These are phyloP conservation scores for Blera fallax DNA, from an alignment of 2,888 invertebrate species.

Conservation along the genomic window DNA sequence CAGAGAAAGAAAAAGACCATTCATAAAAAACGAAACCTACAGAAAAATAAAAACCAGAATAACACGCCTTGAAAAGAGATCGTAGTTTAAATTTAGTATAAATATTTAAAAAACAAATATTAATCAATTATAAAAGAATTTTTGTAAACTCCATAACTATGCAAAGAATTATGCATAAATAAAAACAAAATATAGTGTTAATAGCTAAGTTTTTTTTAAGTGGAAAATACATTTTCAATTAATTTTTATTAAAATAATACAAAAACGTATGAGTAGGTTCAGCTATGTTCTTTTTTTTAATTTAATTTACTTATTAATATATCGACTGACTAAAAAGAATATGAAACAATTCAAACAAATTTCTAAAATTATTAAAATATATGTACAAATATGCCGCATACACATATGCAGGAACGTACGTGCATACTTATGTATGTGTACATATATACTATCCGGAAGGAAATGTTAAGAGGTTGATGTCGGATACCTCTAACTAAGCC, in stretches of 20 bases:
- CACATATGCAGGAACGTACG: neutral
- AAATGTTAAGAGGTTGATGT: conserved; percentile 29
- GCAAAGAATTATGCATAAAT: conserved; percentile 13
- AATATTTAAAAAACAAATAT: neutral
- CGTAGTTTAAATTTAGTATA: conserved; percentile 48
- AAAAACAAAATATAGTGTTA: conserved; percentile 35
- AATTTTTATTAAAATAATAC: conserved; percentile 12
- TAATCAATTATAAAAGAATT: conserved; percentile 30
- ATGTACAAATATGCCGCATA: neutral
- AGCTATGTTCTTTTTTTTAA: conserved; percentile 28
- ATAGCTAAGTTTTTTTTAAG: conserved; percentile 43
- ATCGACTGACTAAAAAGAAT: conserved; percentile 63
- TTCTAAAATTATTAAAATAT: conserved; percentile 9
- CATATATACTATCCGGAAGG: conserved; percentile 18
- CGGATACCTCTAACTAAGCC: conserved; percentile 43
- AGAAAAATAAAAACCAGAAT: conserved; percentile 17
- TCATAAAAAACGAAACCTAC: neutral
- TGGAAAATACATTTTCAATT: neutral
- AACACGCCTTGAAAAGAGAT: conserved; percentile 63
- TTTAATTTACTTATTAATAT: conserved; percentile 43
- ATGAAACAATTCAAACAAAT: neutral
- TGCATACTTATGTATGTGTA: too few species aligned
- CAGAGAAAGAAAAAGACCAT: neutral
- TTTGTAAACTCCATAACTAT: conserved; percentile 32
- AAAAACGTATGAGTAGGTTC: neutral